Evolutionary conservation across 2,797 vertebrate genomes (phyloP).

Genomic region (Tangara arthus): DNA sequence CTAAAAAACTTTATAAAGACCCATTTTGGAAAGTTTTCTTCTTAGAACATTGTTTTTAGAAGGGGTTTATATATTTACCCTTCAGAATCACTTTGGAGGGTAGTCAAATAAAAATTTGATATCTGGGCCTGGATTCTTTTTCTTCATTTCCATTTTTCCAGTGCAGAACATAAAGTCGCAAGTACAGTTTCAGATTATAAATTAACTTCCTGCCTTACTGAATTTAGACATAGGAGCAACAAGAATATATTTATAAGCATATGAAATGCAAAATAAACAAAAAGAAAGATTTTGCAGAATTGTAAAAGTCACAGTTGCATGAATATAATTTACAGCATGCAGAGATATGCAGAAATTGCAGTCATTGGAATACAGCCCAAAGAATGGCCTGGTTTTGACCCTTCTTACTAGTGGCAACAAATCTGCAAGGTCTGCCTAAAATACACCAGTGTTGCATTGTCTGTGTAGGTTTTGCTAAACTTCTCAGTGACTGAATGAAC

Average conservation of each 20-base stretch:
- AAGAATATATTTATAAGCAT: background rate
- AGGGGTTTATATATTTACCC: accelerated
- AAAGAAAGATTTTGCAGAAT: background rate
- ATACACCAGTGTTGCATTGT: background rate
- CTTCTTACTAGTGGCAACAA: background rate
- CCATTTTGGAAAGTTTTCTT: background rate
- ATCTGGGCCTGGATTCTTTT: background rate
- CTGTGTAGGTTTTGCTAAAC: background rate
- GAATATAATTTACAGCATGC: background rate
- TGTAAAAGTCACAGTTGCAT: background rate
- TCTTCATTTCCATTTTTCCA: background rate
- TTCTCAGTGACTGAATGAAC: background rate
- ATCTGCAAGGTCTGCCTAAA: background rate
- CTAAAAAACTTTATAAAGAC: background rate
- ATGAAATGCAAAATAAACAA: background rate
- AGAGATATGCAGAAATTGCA: background rate
- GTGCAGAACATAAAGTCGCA: background rate
- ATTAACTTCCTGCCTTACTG: background rate
- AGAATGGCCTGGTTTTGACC: background rate
- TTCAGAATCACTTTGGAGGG: background rate
- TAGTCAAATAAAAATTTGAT: background rate
- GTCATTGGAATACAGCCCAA: background rate
- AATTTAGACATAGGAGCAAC: background rate
- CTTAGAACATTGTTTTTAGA: background rate
- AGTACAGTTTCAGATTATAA: background rate